Evolutionary conservation across 1,140 invertebrate genomes (phyloP), one percentile per base, ranked within the genome.

Genomic region (Rhynchophorus ferrugineus): DNA sequence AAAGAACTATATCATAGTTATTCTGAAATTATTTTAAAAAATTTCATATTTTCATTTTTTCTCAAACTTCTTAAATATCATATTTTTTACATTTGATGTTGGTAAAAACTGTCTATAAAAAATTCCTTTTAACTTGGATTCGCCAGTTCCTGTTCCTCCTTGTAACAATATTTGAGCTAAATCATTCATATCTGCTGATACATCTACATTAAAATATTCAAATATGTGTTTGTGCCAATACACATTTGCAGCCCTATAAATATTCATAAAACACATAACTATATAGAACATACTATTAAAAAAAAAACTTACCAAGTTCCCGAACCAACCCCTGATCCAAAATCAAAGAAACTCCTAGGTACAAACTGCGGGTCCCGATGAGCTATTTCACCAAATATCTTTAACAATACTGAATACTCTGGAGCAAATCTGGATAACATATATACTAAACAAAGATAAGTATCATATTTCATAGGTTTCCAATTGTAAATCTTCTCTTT

Each of bases 291-390:
- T 38, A 14, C 3, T 3, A 39, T 46, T 43, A 11, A 21, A 18
- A 18, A 43, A n/a, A 7, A 43, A 17, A 49, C 14, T 47, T 57
- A 84, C 84, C 91, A 95, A 29, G 82, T 80, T 0, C 80, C 83
- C 20, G 87, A 86, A 2, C 91, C 91, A 37, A 91, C 69, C 11
- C 91, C 92, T 38, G 91, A 93, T 3, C 92, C 92, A 73, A 92
- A 94, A 71, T 95, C 91, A 66, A 92, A 87, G 46, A 91, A 75
- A 47, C 81, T 83, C 51, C 73, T 71, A 0, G 91, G 91, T 37
- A 73, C 69, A 68, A 89, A 95, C n/a, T 79, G 56, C 37, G 74
- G 71, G 66, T 85, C 73, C 19, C 78, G 70, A 41, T 63, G 60
- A 54, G 71, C 71, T 37, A 94, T 84, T 75, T 95, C 89, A 8